Conservation (phyloP, 2,888 invertebrate species). For the Pyrrhosoma nymphula region DNA sequence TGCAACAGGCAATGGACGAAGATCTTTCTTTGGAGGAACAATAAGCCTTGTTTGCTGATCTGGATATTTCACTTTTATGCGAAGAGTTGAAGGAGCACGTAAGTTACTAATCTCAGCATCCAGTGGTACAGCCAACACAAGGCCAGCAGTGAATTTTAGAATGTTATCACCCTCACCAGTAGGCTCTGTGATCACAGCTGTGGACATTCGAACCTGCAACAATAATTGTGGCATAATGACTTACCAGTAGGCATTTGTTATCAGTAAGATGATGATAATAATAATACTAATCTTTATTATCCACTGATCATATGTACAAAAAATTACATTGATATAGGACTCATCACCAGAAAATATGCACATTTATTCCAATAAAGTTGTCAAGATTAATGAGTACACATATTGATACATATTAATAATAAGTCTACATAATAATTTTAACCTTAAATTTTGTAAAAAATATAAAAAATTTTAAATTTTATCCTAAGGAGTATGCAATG, state of each 20-base stretch:
- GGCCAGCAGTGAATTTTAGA: constrained; percentile 94
- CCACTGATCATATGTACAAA: no score
- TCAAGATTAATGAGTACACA: no score
- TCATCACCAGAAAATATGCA: no score
- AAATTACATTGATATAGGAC: no score
- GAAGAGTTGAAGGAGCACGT: constrained; percentile 85
- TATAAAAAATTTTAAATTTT: no score
- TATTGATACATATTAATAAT: no score
- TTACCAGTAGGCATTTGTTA: background rate
- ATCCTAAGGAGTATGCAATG: no score
- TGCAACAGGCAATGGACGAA: constrained; percentile 75
- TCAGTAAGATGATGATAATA: no score
- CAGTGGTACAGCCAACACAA: constrained; percentile 91
- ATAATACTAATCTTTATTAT: no score
- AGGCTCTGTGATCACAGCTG: constrained; percentile 91
- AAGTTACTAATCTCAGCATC: constrained; percentile 93
- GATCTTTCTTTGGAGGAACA: constrained; percentile 88
- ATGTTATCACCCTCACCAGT: constrained; percentile 89
- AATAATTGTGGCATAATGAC: constrained; percentile 23
- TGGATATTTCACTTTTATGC: constrained; percentile 91
- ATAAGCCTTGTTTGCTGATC: constrained; percentile 93
- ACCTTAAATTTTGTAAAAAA: no score
- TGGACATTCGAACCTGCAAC: constrained; percentile 86
- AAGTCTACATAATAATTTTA: no score
- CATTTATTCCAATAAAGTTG: no score